These are phyloP conservation scores for Elmis aenea DNA, from an alignment of 2,888 invertebrate genomes.

Conservation along the genomic window DNA sequence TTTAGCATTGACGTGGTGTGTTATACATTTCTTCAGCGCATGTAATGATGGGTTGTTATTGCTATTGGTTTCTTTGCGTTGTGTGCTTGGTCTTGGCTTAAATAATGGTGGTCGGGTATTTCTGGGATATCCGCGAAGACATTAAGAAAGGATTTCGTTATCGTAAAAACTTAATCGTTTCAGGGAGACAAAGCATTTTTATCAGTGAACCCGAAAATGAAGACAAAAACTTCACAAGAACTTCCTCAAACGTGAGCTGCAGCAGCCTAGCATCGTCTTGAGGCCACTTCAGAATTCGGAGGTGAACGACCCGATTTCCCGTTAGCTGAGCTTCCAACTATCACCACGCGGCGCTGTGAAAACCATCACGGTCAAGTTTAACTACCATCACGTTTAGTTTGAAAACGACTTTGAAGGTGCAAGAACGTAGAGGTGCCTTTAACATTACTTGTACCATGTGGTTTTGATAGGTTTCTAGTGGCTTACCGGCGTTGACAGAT, in stretches of 20 bases:
- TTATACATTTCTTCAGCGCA: no score
- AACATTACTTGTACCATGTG: slow-evolving; percentile 13
- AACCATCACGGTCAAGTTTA: slow-evolving; percentile 48
- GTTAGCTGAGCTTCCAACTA: slow-evolving; percentile 38
- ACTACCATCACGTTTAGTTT: slow-evolving; percentile 42
- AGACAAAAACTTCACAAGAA: slow-evolving; percentile 19
- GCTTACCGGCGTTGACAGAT: slow-evolving; percentile 6
- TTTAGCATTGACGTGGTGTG: no score
- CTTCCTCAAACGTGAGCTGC: slow-evolving; percentile 34
- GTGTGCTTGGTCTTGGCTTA: no score
- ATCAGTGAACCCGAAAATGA: slow-evolving; percentile 23
- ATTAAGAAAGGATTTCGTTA: no score
- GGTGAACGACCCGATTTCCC: slow-evolving; percentile 44
- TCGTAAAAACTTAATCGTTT: background rate
- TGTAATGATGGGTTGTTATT: no score
- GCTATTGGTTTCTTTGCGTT: no score
- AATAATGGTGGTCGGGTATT: no score
- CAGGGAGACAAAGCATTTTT: background rate
- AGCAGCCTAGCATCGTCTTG: slow-evolving; percentile 27
- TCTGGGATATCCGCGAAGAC: no score
- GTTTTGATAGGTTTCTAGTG: slow-evolving; percentile 16
- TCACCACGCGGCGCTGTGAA: slow-evolving; percentile 40
- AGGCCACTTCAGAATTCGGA: slow-evolving; percentile 39
- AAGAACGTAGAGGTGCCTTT: slow-evolving; percentile 26
- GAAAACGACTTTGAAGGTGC: slow-evolving; percentile 39